Base-by-base conservation (phyloP, 1,140 invertebrate genomes). In the Nebria ingens region DNA sequence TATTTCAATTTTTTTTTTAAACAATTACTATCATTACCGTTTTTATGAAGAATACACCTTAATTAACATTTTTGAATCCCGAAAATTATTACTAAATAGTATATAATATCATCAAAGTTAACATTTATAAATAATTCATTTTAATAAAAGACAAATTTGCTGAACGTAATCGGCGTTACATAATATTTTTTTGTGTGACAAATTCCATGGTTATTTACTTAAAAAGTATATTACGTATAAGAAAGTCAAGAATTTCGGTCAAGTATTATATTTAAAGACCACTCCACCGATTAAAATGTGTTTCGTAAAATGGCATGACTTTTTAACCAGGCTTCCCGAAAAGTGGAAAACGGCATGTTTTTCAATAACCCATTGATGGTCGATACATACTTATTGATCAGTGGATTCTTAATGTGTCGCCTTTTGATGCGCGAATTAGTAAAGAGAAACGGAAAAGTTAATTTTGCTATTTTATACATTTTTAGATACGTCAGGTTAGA, bases 361-460 rank as follows among this genome's bases (percentile, higher is more conserved):
- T 61, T 81, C 40, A 84, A 82, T 65, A 82, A 79, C 60, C 71
- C 80, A 0, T 68, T 81, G 1, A 66, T 84, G 4, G 84, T 86
- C 4, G 84, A 87, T 62, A 83, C 81, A 12, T 87, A 86, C 68
- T 73, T 87, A 19, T 71, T 86, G 54, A 67, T 87, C 12, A 82
- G 83, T 61, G 83, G 83, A 11, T 80, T 86, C 62, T 73, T 86
- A 19, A 77, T 85, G 62, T 75, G 79, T 56, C 74, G 81, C 60
- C 72, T 82, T 34, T 64, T 85, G 0, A 68, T 87, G n/a, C 71
- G 79, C 13, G 80, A 86, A 64, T 68, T 87, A 52, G 82, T 86
- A 54, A 84, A 83, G 62, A 74, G 78, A 60, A 75, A 75, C 64
- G 79, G 79, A 29, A 71, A 63, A 52, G 64, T 84, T 1, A 85